Percentiles rank a stretch among this genome's conserved stretches.
Evolutionary conservation across 2,113 vertebrate species (phyloP).

Genomic region (Xiphophorus couchianus): DNA sequence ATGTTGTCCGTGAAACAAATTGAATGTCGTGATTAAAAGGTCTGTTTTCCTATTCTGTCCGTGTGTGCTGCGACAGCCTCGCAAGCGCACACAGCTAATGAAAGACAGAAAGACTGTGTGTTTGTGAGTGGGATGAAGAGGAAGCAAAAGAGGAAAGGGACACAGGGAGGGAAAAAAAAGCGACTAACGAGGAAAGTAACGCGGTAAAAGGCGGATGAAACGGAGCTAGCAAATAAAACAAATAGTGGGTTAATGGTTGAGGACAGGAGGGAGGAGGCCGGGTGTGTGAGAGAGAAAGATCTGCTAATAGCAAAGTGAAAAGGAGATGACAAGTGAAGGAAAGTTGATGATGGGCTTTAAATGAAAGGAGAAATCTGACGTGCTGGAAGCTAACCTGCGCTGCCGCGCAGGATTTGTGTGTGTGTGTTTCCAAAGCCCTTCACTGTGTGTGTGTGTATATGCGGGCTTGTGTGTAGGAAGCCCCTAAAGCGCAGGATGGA

Average conservation of each 20-base stretch:
- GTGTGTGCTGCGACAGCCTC: conserved; percentile 27
- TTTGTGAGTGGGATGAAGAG: conserved; percentile 1
- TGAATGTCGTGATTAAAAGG: conserved; percentile 52
- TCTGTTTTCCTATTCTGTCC: conserved; percentile 32
- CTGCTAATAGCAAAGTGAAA: background rate
- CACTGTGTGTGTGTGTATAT: conserved; percentile 3
- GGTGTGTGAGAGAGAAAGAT: conserved; percentile 6
- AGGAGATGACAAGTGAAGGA: conserved; percentile 18
- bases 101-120: conserved; percentile 28
- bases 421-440: background rate
- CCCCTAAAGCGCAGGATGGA: conserved; percentile 61
- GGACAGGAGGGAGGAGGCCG: conserved; percentile 16
- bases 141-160: background rate
- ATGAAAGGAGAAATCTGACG: conserved; percentile 16
- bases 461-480: conserved; percentile 42
- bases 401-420: conserved; percentile 15
- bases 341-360: conserved; percentile 35
- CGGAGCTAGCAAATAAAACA: conserved; percentile 19
- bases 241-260: conserved; percentile 29
- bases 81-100: conserved; percentile 15
- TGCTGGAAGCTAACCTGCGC: conserved; percentile 21
- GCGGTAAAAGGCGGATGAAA: conserved; percentile 26
- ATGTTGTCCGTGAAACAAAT: conserved; percentile 58
- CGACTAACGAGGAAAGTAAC: conserved; percentile 21
- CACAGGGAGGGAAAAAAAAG: conserved; percentile 13